These are phyloP conservation scores for Uropetala carovei DNA, from an alignment of 2,888 invertebrate genomes.

Conservation along the genomic window DNA sequence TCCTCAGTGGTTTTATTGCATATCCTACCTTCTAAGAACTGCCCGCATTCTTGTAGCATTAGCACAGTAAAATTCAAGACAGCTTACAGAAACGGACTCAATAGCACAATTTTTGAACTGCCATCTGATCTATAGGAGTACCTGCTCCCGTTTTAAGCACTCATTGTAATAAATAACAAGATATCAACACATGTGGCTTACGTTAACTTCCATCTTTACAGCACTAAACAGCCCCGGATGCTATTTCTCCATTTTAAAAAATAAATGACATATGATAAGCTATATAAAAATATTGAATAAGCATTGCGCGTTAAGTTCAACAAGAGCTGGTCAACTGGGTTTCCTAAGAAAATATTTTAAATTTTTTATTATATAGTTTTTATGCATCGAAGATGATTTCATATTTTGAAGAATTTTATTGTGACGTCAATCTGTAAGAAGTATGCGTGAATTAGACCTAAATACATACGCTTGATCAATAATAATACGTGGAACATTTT, in stretches of 20 bases:
- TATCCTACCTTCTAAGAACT: conserved; percentile 50
- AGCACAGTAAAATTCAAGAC: conserved; percentile 50
- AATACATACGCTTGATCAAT: no score
- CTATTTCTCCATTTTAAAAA: conserved; percentile 60
- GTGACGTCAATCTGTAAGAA: no score
- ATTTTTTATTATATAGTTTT: no score
- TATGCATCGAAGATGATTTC: no score
- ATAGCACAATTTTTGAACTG: conserved; percentile 43
- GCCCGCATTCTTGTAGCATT: conserved; percentile 58
- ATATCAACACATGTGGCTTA: conserved; percentile 69
- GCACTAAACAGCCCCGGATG: conserved; percentile 65
- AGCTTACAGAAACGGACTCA: conserved; percentile 34
- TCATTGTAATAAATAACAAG: conserved; percentile 67
- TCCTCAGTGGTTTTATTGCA: not conserved
- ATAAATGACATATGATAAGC: conserved; percentile 56
- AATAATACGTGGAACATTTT: no score
- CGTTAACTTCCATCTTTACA: conserved; percentile 66
- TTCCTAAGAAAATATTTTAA: no score
- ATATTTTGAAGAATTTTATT: no score
- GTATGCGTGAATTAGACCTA: no score
- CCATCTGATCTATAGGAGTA: conserved; percentile 55
- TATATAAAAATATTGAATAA: not conserved
- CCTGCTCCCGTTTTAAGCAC: conserved; percentile 54
- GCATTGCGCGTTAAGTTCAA: not conserved
- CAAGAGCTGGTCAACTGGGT: not conserved